These are phyloP conservation scores for Cottus gobio DNA, from an alignment of 2,113 vertebrate species.

Conservation along the genomic window DNA sequence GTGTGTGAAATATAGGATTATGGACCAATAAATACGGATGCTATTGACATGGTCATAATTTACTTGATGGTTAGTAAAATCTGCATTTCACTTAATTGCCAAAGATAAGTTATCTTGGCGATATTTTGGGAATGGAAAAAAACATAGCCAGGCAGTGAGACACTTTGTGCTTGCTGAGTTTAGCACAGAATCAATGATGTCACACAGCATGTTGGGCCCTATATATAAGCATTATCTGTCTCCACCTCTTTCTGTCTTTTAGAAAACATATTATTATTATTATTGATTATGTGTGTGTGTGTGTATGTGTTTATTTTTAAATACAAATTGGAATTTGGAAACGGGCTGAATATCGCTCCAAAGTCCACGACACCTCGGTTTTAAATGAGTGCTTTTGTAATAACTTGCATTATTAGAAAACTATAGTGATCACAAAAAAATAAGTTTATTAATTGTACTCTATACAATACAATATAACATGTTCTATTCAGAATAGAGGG, in stretches of 20 bases:
- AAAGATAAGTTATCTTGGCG: not conserved
- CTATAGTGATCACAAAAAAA: not conserved
- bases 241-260: too few relatives aligned
- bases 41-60: not conserved
- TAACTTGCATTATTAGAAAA: too few relatives aligned
- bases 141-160: not conserved
- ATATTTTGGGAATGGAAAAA: not conserved
- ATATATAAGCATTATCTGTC: too few relatives aligned
- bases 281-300: too few relatives aligned
- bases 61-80: not conserved
- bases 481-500: not conserved
- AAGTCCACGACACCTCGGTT: too few relatives aligned
- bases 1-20: not conserved
- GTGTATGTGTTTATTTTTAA: too few relatives aligned
- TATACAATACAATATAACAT: not conserved
- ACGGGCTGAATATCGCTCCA: too few relatives aligned
- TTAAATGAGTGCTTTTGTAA: too few relatives aligned
- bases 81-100: not conserved
- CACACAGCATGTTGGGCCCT: too few relatives aligned
- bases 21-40: not conserved
- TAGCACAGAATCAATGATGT: not conserved
- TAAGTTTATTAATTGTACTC: not conserved
- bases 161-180: too few relatives aligned
- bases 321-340: too few relatives aligned
- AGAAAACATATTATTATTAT: too few relatives aligned